These are phyloP conservation scores for Tinea trinotella DNA, from an alignment of 2,888 invertebrate genomes.

Conservation along the genomic window DNA sequence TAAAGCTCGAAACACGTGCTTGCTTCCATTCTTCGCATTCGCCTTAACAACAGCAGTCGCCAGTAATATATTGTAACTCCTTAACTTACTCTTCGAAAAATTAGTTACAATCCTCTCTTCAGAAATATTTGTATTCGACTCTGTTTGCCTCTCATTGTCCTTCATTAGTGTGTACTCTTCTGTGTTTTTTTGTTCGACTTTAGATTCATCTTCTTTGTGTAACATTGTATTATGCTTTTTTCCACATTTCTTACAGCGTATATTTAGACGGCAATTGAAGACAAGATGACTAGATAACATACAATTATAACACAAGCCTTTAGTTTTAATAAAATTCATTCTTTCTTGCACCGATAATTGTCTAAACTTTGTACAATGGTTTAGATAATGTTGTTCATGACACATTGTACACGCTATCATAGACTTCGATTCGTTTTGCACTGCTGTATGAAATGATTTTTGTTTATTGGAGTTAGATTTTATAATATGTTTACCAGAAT, in stretches of 20 bases:
- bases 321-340: slow-evolving; percentile 21
- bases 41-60: slow-evolving; percentile 27
- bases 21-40: slow-evolving; percentile 21
- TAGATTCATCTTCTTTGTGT: too few relatives aligned
- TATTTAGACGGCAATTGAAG: too few relatives aligned
- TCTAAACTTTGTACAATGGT: slow-evolving; percentile 22
- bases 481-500: slow-evolving; percentile 5
- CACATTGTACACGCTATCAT: slow-evolving; percentile 20
- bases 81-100: slow-evolving; percentile 18
- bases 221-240: too few relatives aligned
- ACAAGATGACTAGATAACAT: too few relatives aligned
- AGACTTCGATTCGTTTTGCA: slow-evolving; percentile 7
- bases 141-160: too few relatives aligned
- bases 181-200: too few relatives aligned
- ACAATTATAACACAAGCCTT: slow-evolving; percentile 16
- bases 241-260: too few relatives aligned
- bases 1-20: slow-evolving; percentile 23
- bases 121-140: not conserved
- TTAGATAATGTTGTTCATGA: slow-evolving; percentile 20
- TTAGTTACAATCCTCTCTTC: slow-evolving; percentile 15
- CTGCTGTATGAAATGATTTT: slow-evolving; percentile 21
- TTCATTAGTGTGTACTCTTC: too few relatives aligned
- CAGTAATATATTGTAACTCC: slow-evolving; percentile 25
- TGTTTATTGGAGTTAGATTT: slow-evolving; percentile 11
- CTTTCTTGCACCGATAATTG: slow-evolving; percentile 17